Evolutionary conservation across 2,888 invertebrate species (phyloP).

Genomic region (Rhorus exstirpatorius): DNA sequence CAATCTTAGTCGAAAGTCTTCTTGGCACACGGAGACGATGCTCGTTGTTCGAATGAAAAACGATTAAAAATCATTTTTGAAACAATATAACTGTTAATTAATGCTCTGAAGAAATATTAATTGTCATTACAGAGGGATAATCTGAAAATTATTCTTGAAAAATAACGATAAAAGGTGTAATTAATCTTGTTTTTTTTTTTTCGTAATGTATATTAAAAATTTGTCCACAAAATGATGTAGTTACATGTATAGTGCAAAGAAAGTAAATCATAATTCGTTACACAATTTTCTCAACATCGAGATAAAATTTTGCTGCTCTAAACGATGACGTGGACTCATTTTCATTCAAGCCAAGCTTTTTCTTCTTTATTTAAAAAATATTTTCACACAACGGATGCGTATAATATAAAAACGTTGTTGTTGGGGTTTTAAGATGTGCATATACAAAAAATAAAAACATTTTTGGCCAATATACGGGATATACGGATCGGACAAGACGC

Average conservation of each 20-base stretch:
- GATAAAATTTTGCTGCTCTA: not conserved
- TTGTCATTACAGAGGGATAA: not conserved
- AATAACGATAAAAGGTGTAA: not conserved
- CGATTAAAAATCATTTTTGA: conserved; percentile 18
- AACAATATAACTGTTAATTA: not conserved
- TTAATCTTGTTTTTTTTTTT: not conserved
- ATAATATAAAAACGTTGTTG: not conserved
- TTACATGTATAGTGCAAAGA: not conserved
- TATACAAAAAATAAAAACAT: conserved; percentile 23
- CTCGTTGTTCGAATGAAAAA: conserved; percentile 30
- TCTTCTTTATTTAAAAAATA: not conserved
- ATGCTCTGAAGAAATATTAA: not conserved
- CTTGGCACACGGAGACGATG: conserved; percentile 9
- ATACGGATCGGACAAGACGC: not conserved
- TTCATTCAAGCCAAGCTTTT: not conserved
- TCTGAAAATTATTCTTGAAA: not conserved
- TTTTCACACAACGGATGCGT: not conserved
- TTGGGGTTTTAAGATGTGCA: not conserved
- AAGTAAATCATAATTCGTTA: too few relatives aligned
- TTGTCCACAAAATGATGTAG: not conserved
- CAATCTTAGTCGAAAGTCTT: conserved; percentile 40
- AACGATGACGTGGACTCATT: not conserved
- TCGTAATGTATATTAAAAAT: not conserved
- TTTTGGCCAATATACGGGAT: conserved; percentile 8
- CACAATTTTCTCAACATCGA: not conserved